Conservation (phyloP, 2,888 invertebrate species). For the Brachylomia viminalis region DNA sequence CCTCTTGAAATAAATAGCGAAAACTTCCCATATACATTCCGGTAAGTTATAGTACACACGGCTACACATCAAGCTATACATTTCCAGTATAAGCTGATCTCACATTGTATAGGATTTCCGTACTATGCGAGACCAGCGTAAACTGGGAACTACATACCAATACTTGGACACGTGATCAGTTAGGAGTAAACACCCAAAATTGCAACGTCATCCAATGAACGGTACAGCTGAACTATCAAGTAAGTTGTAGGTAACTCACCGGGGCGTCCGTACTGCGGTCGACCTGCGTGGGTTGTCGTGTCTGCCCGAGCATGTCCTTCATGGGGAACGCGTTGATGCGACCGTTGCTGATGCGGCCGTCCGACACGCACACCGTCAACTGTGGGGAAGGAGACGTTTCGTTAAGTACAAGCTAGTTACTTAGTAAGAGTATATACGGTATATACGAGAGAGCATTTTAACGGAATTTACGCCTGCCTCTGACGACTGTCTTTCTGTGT, state of each 20-base stretch:
- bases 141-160: no score
- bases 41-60: no score
- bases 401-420: neutral
- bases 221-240: neutral
- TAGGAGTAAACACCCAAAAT: neutral
- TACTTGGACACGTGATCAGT: no score
- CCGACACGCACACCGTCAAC: conserved; percentile 94
- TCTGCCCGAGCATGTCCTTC: conserved; percentile 94
- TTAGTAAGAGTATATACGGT: no score
- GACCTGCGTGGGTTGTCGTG: conserved; percentile 91
- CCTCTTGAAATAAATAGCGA: no score
- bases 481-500: neutral
- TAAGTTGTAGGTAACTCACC: conserved; percentile 83
- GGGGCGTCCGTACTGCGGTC: conserved; percentile 95
- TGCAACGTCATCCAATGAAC: neutral
- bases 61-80: no score
- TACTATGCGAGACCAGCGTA: no score
- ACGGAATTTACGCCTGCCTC: neutral
- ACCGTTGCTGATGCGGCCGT: conserved; percentile 92
- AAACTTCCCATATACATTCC: no score
- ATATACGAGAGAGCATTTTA: neutral
- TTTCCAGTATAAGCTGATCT: no score
- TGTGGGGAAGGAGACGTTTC: conserved; percentile 75
- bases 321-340: conserved; percentile 95
- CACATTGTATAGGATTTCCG: no score